phyloP scores from a whole-genome alignment of 2,797 vertebrate species.

The Melanotaenia boesemani region DNA sequence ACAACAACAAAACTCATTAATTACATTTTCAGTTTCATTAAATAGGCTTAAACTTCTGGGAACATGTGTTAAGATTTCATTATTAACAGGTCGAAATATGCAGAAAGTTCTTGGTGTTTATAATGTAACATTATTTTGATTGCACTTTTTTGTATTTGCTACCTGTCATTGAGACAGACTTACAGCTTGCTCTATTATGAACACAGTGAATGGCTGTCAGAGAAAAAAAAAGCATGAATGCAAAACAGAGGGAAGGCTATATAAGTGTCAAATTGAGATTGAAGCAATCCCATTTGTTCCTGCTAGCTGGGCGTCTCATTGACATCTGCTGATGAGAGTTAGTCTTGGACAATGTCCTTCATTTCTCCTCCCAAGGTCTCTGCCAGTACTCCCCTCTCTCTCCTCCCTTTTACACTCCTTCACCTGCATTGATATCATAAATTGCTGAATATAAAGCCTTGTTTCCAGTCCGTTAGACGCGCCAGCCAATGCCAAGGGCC shows the following conservation, averaged over 20 bases:
- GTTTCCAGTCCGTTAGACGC: conserved; percentile 83
- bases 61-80: conserved; percentile 11
- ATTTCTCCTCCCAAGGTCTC: conserved; percentile 77
- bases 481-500: conserved; percentile 73
- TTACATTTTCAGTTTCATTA: conserved; percentile 2
- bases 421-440: conserved; percentile 76
- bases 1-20: not conserved
- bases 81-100: conserved; percentile 3
- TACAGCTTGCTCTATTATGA: conserved; percentile 34
- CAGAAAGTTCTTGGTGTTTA: conserved; percentile 22
- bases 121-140: conserved; percentile 24
- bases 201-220: conserved; percentile 33
- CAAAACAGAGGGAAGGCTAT: conserved; percentile 38
- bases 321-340: conserved; percentile 76
- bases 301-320: conserved; percentile 66
- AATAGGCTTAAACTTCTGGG: not conserved
- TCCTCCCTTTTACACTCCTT: conserved; percentile 58
- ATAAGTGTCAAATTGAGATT: conserved; percentile 61
- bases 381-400: conserved; percentile 50
- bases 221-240: conserved; percentile 32
- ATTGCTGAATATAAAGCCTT: conserved; percentile 82
- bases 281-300: conserved; percentile 70
- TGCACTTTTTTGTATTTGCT: conserved; percentile 33
- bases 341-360: conserved; percentile 81
- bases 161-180: conserved; percentile 41